Evolutionary conservation across 1,140 invertebrate genomes (phyloP).

Genomic region (Bursaphelenchus mucronatus): DNA sequence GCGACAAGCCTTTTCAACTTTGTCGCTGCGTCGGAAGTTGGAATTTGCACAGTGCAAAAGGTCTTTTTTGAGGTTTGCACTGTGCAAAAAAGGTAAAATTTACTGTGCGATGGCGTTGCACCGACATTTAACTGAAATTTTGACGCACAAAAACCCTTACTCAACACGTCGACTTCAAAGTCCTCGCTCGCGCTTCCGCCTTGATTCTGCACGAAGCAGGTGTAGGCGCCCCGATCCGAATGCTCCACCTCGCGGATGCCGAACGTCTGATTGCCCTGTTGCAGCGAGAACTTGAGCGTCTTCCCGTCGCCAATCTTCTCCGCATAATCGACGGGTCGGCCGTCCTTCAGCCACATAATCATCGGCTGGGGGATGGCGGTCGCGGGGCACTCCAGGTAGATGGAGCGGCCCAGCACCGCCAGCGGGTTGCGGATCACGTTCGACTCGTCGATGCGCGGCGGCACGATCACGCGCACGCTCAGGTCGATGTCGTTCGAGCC

Average conservation of each 20-base stretch:
- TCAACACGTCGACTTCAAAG: constrained; percentile 50
- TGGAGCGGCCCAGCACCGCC: constrained; percentile 59
- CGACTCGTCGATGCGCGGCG: constrained; percentile 64
- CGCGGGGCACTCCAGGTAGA: constrained; percentile 64
- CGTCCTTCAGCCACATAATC: constrained; percentile 62
- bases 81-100: too few relatives aligned
- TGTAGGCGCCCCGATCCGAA: constrained; percentile 44
- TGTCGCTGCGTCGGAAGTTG: too few relatives aligned
- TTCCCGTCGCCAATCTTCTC: constrained; percentile 1
- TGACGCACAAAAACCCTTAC: constrained; percentile 25
- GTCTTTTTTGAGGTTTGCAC: too few relatives aligned
- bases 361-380: constrained; percentile 59
- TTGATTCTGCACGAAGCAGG: constrained; percentile 52
- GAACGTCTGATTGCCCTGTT: constrained; percentile 55
- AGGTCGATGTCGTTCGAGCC: constrained; percentile 62
- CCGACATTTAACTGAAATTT: constrained; percentile 13
- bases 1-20: too few relatives aligned
- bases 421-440: constrained; percentile 62
- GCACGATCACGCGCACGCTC: constrained; percentile 62
- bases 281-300: constrained; percentile 15
- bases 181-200: constrained; percentile 42
- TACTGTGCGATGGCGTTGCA: constrained; percentile 7
- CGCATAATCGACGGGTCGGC: constrained; percentile 43
- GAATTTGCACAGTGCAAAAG: too few relatives aligned
- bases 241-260: constrained; percentile 38